Conservation (phyloP, 2,113 vertebrate genomes). For the Danio rerio region DNA sequence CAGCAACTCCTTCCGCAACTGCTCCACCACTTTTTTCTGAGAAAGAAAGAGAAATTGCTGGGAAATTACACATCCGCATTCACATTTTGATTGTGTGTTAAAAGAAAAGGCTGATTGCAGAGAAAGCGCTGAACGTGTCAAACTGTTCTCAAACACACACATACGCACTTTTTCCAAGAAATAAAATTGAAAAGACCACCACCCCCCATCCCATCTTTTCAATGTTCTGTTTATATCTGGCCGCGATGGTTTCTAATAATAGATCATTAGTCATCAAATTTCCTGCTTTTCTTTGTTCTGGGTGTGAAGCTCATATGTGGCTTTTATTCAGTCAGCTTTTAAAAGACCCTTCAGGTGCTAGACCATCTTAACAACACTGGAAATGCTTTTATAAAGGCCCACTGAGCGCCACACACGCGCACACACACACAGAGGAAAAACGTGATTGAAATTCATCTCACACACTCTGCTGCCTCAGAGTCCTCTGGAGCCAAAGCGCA, state of each 20-base stretch:
- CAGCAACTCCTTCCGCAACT: slow-evolving; percentile 80
- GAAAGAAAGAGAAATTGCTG: neutral
- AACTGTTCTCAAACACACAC: neutral
- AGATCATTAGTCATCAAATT: slow-evolving; percentile 39
- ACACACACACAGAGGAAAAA: slow-evolving; percentile 25
- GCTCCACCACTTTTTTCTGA: slow-evolving; percentile 83
- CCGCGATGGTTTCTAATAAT: slow-evolving; percentile 25
- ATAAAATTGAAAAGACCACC: neutral
- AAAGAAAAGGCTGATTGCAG: neutral
- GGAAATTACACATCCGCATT: neutral
- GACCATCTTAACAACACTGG: slow-evolving; percentile 45
- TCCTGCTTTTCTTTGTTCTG: slow-evolving; percentile 30
- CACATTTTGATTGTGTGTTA: neutral
- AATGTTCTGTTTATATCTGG: slow-evolving; percentile 36
- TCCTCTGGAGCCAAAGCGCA: slow-evolving; percentile 54
- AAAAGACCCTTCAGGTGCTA: slow-evolving; percentile 50
- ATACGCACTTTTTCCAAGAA: neutral
- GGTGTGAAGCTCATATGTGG: neutral
- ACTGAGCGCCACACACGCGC: slow-evolving; percentile 26
- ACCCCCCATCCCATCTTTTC: neutral
- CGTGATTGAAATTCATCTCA: slow-evolving; percentile 65
- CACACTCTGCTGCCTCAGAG: slow-evolving; percentile 59
- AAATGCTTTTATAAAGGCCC: slow-evolving; percentile 50
- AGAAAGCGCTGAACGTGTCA: neutral
- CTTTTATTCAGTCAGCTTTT: slow-evolving; percentile 23